Conservation (phyloP, 2,113 vertebrate genomes). For the Thalassarche chlororhynchos region DNA sequence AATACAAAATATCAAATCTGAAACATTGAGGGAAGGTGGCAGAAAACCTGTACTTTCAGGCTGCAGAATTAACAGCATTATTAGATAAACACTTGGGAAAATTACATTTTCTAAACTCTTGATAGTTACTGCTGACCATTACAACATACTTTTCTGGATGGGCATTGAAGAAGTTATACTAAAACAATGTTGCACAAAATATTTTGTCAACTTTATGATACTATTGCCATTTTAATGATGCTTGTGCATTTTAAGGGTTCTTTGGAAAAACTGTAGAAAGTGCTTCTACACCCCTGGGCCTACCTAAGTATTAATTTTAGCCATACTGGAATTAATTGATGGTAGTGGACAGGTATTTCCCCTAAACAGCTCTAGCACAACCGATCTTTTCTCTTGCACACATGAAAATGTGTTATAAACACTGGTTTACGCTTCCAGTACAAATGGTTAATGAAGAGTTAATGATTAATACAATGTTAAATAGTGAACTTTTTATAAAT, state of each 20-base stretch:
- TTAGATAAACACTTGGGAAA: background rate
- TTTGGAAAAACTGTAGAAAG: background rate
- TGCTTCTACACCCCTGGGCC: background rate
- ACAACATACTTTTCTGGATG: background rate
- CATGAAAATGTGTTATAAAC: background rate
- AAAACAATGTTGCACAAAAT: background rate
- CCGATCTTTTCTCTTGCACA: background rate
- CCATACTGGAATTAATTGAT: background rate
- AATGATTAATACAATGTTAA: background rate
- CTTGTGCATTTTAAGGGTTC: background rate
- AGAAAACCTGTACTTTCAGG: background rate
- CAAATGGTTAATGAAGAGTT: background rate
- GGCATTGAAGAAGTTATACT: background rate
- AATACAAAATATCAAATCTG: background rate
- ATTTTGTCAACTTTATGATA: background rate
- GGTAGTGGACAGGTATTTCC: background rate
- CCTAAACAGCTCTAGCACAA: background rate
- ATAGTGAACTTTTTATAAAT: background rate
- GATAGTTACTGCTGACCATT: background rate
- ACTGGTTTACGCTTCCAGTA: background rate
- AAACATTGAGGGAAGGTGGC: background rate
- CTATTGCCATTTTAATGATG: background rate
- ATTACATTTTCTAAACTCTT: background rate
- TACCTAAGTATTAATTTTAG: background rate
- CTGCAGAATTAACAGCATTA: background rate